phyloP scores from a whole-genome alignment of 2,113 vertebrate species.

The Pelusios castaneus region DNA sequence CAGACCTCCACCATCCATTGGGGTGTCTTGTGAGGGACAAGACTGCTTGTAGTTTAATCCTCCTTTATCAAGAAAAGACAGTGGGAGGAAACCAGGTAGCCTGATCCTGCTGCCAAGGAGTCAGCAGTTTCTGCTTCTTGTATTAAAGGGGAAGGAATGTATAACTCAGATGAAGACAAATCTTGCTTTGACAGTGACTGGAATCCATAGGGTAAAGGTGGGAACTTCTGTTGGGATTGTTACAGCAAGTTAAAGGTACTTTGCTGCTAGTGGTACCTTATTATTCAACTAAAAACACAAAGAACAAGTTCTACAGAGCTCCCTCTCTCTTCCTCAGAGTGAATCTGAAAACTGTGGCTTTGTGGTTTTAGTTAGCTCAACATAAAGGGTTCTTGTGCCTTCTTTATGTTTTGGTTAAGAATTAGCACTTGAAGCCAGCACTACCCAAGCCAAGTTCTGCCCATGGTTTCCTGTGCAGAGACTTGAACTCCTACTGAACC shows the following conservation, averaged over 20 bases:
- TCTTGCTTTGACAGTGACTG: neutral
- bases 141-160: neutral
- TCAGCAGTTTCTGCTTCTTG: neutral
- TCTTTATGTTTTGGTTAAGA: neutral
- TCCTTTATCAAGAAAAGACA: neutral
- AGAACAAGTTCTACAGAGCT: neutral
- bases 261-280: neutral
- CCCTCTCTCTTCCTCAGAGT: neutral
- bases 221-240: neutral
- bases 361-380: neutral
- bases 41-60: neutral
- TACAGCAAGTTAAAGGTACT: neutral
- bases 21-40: neutral
- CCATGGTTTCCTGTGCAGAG: neutral
- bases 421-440: neutral
- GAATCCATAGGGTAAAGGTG: neutral
- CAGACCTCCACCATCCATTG: neutral
- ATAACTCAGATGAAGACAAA: neutral
- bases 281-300: neutral
- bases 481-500: neutral
- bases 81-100: neutral
- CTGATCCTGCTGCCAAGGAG: neutral
- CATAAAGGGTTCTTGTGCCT: neutral
- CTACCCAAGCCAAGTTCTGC: neutral
- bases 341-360: neutral